These are phyloP conservation scores for Ochlodes sylvanus DNA, from an alignment of 2,888 invertebrate species.

Conservation along the genomic window DNA sequence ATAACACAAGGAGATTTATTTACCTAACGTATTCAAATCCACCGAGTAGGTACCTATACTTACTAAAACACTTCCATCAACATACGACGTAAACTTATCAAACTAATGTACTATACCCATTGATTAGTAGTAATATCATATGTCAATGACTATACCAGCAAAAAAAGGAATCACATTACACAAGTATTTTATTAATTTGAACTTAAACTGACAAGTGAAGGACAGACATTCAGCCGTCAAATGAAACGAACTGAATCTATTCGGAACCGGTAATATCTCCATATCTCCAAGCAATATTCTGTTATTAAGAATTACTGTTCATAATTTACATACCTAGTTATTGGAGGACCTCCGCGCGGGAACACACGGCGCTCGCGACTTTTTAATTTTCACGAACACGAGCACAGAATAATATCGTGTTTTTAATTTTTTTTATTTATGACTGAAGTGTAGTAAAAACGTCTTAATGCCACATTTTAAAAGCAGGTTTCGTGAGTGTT, in stretches of 20 bases:
- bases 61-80: no score
- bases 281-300: background rate
- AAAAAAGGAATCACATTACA: background rate
- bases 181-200: background rate
- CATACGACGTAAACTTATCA: no score
- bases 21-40: no score
- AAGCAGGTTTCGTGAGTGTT: background rate
- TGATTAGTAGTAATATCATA: no score
- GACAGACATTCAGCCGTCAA: background rate
- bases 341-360: conserved; percentile 13
- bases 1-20: no score
- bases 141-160: no score
- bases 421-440: background rate
- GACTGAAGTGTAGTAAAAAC: background rate
- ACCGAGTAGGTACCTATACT: no score
- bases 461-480: conserved; percentile 8
- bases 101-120: no score
- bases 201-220: background rate
- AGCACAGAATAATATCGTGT: background rate
- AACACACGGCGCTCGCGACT: conserved; percentile 7
- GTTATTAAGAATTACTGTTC: conserved; percentile 19
- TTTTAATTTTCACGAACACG: background rate
- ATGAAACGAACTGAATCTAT: background rate
- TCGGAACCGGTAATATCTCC: conserved; percentile 21
- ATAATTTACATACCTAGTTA: conserved; percentile 22